phyloP scores from a whole-genome alignment of 2,888 invertebrate genomes.

The Folsomia manolachei region DNA sequence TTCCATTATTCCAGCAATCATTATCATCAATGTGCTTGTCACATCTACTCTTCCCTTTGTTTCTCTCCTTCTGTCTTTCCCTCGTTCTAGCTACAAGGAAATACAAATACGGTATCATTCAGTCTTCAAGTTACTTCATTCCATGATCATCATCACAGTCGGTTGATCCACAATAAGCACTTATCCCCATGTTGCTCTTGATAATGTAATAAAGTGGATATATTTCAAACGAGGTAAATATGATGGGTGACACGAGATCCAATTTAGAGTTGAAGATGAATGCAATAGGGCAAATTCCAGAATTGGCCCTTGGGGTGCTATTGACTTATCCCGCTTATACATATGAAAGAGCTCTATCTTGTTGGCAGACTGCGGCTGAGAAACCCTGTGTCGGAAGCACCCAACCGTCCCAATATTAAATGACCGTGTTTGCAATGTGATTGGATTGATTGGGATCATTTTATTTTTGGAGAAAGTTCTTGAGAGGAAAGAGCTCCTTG shows the following conservation, averaged over 20 bases:
- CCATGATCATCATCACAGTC: too few relatives aligned
- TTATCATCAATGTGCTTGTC: constrained; percentile 17
- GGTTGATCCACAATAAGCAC: not conserved
- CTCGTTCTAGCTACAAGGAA: too few relatives aligned
- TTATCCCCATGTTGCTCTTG: constrained; percentile 2
- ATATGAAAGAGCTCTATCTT: too few relatives aligned
- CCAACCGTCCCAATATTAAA: too few relatives aligned
- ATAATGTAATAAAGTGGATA: constrained; percentile 13
- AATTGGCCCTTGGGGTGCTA: constrained; percentile 50
- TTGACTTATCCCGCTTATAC: too few relatives aligned
- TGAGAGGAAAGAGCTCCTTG: too few relatives aligned
- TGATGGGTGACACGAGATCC: not conserved
- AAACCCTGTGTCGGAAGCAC: too few relatives aligned
- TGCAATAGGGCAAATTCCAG: constrained; percentile 50
- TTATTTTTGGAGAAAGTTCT: not conserved
- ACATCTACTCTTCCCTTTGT: not conserved
- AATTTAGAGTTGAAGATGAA: constrained; percentile 22
- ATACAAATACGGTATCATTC: too few relatives aligned
- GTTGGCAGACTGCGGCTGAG: too few relatives aligned
- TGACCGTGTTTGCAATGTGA: not conserved
- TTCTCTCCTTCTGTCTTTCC: not conserved
- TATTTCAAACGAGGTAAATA: not conserved
- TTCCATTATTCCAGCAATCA: constrained; percentile 18
- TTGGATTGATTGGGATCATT: not conserved
- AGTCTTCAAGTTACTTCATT: too few relatives aligned